Percentiles rank a stretch among this genome's conserved stretches.
Conservation (phyloP, 2,888 invertebrate genomes). For the Tetanocera ferruginea region DNA sequence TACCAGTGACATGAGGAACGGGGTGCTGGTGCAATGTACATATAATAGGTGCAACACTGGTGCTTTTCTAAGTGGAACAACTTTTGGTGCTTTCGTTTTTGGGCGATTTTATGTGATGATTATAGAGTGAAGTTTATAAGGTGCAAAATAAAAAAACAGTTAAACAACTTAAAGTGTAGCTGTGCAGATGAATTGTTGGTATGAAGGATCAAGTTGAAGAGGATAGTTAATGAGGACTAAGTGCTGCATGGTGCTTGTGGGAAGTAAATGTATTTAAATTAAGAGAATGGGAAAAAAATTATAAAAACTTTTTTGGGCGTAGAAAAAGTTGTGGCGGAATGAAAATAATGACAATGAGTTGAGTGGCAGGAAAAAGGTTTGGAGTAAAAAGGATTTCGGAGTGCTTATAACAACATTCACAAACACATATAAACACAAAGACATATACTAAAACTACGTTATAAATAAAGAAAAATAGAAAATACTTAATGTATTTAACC, state of each 20-base stretch:
- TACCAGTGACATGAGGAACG: not conserved
- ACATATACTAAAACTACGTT: not conserved
- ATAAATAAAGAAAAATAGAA: not conserved
- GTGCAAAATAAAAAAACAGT: not conserved
- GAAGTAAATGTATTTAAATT: not conserved
- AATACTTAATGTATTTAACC: not conserved
- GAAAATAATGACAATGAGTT: not conserved
- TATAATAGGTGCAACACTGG: not conserved
- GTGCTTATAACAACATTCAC: slow-evolving; percentile 14
- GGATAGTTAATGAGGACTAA: not conserved
- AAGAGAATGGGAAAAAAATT: too few species aligned
- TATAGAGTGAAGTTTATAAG: slow-evolving; percentile 11
- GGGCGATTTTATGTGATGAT: slow-evolving; percentile 4
- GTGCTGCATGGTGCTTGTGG: not conserved
- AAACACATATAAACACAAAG: slow-evolving; percentile 13
- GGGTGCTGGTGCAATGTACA: not conserved
- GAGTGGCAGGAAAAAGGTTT: not conserved
- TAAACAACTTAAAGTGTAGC: not conserved
- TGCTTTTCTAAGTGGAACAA: not conserved
- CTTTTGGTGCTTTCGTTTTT: slow-evolving; percentile 1
- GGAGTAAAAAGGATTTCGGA: not conserved
- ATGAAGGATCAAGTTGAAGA: not conserved
- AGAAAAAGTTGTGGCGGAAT: not conserved
- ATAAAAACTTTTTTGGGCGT: too few species aligned
- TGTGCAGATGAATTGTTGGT: slow-evolving; percentile 12